Evolutionary conservation across 2,113 vertebrate genomes (phyloP), one percentile per base, ranked within the genome.

Genomic region (Orthochromis indermauri): DNA sequence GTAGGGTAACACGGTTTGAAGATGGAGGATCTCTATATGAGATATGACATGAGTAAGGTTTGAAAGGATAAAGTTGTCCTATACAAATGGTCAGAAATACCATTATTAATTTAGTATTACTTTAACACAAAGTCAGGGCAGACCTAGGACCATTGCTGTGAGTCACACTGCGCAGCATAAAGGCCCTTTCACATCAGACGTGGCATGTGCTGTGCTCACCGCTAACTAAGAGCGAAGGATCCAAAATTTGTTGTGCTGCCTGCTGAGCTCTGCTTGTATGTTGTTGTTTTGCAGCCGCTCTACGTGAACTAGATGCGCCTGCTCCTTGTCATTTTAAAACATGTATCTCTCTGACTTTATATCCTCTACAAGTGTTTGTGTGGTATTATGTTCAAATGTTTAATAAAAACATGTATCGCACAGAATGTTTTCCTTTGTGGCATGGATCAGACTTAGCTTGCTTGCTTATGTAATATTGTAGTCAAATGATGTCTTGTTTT

Each of bases 131-230:
- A 57, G 3, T 57, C 55, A 57, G 24, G 55, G 55, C 55, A 16
- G 55, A 57, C 55, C 24, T 57, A 1, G 24, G 54, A 57, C 13
- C 54, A 57, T 0, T 0, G 55, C 55, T 57, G 13, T 28, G 13
- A 57, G 24, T 28, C 55, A 28, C 55, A 57, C 13, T 28, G 55
- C 13, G 0, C 55, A 16, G 55, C 24, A 57, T 28, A 57, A 16
- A 28, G 24, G 1, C 24, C 13, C 1, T 8, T 57, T 57, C 24
- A 57, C 24, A 57, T 57, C 55, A 28, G 0, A 57, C 24, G 7
- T 8, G 24, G 2, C 13, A 5, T 28, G 4, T 0, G 4, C 55
- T 57, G 2, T 0, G 2, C 24, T 57, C 13, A 28, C 24, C 1
- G 7, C 4, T 28, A 57, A 1, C 24, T 57, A 57, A 57, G 12